A percentile compares a stretch with the other conserved stretches of the same genome.
These are phyloP conservation scores for Hartigia nigra DNA, from an alignment of 2,888 invertebrate species.

Conservation along the genomic window DNA sequence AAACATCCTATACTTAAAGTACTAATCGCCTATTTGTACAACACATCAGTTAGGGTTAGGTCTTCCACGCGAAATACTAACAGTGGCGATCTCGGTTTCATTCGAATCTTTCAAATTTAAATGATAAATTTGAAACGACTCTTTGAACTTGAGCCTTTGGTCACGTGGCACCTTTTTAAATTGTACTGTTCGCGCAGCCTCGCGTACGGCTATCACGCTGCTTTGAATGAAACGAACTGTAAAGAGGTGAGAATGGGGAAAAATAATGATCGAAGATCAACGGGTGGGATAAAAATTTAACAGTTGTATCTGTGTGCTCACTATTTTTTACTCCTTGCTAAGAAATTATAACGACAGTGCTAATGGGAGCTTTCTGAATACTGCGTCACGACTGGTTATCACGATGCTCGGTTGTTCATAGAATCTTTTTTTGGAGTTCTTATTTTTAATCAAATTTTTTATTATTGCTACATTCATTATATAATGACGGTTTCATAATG, in stretches of 20 bases:
- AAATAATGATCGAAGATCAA: not conserved
- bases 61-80: conserved; percentile 14
- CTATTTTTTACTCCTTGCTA: not conserved
- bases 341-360: not conserved
- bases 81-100: not conserved
- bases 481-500: not conserved
- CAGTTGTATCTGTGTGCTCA: not conserved
- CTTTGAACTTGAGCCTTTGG: not conserved
- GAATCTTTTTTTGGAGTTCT: not conserved
- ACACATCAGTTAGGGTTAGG: conserved; percentile 21
- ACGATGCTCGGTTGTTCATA: not conserved
- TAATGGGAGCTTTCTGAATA: not conserved
- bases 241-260: not conserved
- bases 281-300: not conserved
- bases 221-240: not conserved
- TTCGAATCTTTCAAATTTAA: not conserved
- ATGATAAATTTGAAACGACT: not conserved
- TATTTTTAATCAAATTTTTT: not conserved
- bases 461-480: not conserved
- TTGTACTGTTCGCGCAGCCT: not conserved
- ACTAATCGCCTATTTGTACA: conserved; percentile 42
- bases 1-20: conserved; percentile 22
- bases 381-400: not conserved
- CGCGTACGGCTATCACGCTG: not conserved
- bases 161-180: not conserved